phyloP scores from a whole-genome alignment of 2,113 vertebrate species.

The Dromaius novaehollandiae region DNA sequence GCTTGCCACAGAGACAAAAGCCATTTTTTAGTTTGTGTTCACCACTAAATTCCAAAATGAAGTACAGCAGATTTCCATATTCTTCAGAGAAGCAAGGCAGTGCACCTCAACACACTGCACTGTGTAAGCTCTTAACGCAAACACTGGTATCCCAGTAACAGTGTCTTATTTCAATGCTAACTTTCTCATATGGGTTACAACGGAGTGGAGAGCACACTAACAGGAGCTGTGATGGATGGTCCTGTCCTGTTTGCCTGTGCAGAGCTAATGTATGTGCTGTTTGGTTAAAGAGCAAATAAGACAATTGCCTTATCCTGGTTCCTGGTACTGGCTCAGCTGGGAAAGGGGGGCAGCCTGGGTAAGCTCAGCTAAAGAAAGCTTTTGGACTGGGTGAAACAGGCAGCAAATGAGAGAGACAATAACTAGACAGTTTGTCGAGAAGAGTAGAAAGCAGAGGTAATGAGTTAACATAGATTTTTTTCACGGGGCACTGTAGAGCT shows the following conservation, averaged over 20 bases:
- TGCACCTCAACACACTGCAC: too few species aligned
- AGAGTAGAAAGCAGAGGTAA: not conserved
- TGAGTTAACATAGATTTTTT: rapidly evolving
- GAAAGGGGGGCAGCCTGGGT: not conserved
- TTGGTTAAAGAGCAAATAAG: not conserved
- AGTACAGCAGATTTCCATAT: not conserved
- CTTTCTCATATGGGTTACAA: not conserved
- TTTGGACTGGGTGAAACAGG: not conserved
- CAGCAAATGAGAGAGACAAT: too few species aligned
- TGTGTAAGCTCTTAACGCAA: not conserved
- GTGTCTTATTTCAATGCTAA: not conserved
- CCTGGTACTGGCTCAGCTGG: not conserved
- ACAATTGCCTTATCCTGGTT: not conserved
- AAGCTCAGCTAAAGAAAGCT: too few species aligned
- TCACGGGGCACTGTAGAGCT: rapidly evolving
- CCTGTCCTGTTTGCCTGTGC: too few species aligned
- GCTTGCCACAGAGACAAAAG: not conserved
- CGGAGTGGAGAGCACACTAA: not conserved
- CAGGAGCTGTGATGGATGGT: not conserved
- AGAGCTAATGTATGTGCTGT: not conserved
- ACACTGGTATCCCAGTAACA: not conserved
- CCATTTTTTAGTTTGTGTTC: not conserved
- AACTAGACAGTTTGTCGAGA: not conserved
- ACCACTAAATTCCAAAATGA: not conserved
- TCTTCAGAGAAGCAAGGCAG: not conserved